These are phyloP conservation scores for Cyphomyrus discorhynchus DNA, from an alignment of 2,113 vertebrate genomes.

Conservation along the genomic window DNA sequence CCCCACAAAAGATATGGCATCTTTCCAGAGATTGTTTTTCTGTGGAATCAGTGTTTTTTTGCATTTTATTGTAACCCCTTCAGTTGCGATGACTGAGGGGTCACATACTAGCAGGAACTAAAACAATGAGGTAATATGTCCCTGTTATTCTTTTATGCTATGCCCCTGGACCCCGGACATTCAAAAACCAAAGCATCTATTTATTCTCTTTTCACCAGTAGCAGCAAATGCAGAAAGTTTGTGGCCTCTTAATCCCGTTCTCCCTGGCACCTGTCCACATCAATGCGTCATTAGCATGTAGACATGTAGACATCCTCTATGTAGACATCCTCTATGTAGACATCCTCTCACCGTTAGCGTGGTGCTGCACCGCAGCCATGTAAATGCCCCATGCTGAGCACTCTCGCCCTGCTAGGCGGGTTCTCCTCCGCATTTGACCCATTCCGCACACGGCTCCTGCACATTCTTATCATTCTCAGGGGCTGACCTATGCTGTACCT, in stretches of 20 bases:
- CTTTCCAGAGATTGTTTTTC: background rate
- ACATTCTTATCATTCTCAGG: background rate
- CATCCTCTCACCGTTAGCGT: background rate
- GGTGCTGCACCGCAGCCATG: too few species aligned
- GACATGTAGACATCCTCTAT: too few species aligned
- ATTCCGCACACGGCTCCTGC: background rate
- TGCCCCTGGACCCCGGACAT: background rate
- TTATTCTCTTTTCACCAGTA: background rate
- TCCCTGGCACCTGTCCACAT: background rate
- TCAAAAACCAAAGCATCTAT: background rate
- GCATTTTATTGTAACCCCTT: background rate
- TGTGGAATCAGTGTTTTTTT: background rate
- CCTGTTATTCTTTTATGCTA: background rate
- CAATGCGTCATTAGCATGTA: background rate
- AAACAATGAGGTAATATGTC: background rate
- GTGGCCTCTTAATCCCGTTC: background rate
- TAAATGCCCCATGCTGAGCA: too few species aligned
- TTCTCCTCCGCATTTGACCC: background rate
- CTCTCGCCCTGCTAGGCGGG: background rate
- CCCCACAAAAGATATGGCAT: background rate
- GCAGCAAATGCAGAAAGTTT: background rate
- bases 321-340: too few species aligned
- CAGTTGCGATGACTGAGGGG: background rate
- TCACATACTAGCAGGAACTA: background rate
- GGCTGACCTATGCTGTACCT: background rate